Percentiles rank a stretch among this genome's conserved stretches.
Conservation (phyloP, 2,113 vertebrate genomes). For the Anhinga anhinga region DNA sequence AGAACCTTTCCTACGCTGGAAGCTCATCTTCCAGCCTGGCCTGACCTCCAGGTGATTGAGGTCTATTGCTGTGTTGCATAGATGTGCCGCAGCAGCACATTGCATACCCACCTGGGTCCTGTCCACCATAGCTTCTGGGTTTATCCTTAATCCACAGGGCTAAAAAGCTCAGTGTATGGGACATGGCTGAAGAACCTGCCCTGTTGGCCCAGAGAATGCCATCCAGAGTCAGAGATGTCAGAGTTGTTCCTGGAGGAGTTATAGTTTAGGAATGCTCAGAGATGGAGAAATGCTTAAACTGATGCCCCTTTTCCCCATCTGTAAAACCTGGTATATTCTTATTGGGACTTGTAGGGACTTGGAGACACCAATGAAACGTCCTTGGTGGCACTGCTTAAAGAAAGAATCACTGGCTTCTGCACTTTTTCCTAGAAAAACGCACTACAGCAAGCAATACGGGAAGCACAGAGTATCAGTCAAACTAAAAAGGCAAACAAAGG, state of each 20-base stretch:
- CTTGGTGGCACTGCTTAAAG: not conserved
- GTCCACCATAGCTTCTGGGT: not conserved
- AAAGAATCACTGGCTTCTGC: not conserved
- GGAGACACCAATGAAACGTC: not conserved
- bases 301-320: not conserved
- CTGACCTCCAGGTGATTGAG: not conserved
- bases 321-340: not conserved
- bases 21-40: not conserved
- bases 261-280: not conserved
- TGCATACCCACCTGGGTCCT: not conserved
- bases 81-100: not conserved
- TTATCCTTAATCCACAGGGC: not conserved
- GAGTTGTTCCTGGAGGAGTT: not conserved
- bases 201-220: not conserved
- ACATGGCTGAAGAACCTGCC: not conserved
- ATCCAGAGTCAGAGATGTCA: not conserved
- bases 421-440: not conserved
- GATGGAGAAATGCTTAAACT: not conserved
- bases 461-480: not conserved
- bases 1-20: not conserved
- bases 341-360: not conserved
- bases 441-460: not conserved
- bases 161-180: fast-evolving
- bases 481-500: not conserved
- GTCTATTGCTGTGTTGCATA: not conserved